Evolutionary conservation across 2,888 invertebrate genomes (phyloP).

Genomic region (Drosophila mettleri): DNA sequence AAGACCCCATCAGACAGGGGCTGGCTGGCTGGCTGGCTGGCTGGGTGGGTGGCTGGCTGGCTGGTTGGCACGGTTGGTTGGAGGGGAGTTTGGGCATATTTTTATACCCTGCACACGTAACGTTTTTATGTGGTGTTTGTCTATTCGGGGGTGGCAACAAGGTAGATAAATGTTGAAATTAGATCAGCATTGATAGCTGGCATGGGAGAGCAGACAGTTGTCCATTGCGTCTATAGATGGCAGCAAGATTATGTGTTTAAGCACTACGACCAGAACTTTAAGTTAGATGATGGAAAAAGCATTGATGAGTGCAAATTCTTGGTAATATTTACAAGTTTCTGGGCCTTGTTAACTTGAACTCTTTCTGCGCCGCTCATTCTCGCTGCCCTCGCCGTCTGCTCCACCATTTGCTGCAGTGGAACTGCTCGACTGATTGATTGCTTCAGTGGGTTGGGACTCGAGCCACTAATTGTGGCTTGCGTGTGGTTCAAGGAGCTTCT

Average conservation of each 20-base stretch:
- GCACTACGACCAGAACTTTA: background rate
- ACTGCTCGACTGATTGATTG: constrained; percentile 1
- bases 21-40: background rate
- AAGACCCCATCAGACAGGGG: constrained; percentile 25
- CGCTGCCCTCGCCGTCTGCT: too few species aligned
- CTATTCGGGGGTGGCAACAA: constrained; percentile 64
- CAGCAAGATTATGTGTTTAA: background rate
- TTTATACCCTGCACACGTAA: constrained; percentile 70
- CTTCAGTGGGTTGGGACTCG: background rate
- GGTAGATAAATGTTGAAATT: constrained; percentile 75
- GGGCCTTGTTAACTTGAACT: background rate
- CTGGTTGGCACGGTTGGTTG: background rate
- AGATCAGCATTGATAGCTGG: constrained; percentile 69
- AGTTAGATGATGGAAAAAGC: background rate
- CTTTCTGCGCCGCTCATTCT: background rate
- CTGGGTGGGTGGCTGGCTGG: background rate
- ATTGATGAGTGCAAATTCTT: background rate
- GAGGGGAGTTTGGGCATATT: constrained; percentile 8
- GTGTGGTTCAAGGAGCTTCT: constrained; percentile 52
- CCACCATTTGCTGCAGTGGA: background rate
- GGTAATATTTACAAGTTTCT: background rate
- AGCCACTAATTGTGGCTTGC: constrained; percentile 44
- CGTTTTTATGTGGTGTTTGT: constrained; percentile 51
- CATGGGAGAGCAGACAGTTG: constrained; percentile 41
- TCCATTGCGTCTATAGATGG: background rate